A percentile compares a stretch with the other conserved stretches of the same genome.
Evolutionary conservation across 1,140 invertebrate genomes (phyloP).

Genomic region (Saccostrea echinata): DNA sequence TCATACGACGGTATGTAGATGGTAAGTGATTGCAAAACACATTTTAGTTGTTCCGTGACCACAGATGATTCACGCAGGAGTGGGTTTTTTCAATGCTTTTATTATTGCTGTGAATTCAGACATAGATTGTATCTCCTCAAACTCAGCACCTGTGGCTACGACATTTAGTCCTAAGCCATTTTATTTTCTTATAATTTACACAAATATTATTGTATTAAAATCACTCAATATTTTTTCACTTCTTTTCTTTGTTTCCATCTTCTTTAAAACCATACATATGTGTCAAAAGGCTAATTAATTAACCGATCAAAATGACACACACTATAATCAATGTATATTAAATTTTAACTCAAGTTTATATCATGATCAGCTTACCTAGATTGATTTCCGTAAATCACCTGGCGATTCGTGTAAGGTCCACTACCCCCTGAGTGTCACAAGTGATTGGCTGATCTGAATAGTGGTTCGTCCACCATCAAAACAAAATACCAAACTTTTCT

Average conservation of each 20-base stretch:
- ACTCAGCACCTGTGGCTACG: not conserved
- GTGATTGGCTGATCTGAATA: not conserved
- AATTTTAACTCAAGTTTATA: not conserved
- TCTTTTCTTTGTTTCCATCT: too few species aligned
- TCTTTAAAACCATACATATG: too few species aligned
- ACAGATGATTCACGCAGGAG: too few species aligned
- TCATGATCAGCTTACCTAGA: not conserved
- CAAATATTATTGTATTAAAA: not conserved
- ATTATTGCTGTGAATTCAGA: not conserved
- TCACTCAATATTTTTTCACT: too few species aligned
- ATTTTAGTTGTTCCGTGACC: too few species aligned
- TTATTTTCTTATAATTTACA: not conserved
- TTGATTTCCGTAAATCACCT: not conserved
- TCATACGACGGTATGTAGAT: too few species aligned
- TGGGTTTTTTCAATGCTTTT: too few species aligned
- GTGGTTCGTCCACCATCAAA: not conserved
- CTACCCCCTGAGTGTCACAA: not conserved
- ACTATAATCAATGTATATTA: too few species aligned
- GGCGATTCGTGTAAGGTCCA: not conserved
- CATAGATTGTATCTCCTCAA: not conserved
- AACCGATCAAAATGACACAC: too few species aligned
- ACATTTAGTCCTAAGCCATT: not conserved
- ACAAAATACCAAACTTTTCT: constrained; percentile 13
- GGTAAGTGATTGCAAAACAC: too few species aligned
- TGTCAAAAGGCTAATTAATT: too few species aligned